These are phyloP conservation scores for Teleogryllus occipitalis DNA, from an alignment of 1,140 invertebrate genomes.

Conservation along the genomic window DNA sequence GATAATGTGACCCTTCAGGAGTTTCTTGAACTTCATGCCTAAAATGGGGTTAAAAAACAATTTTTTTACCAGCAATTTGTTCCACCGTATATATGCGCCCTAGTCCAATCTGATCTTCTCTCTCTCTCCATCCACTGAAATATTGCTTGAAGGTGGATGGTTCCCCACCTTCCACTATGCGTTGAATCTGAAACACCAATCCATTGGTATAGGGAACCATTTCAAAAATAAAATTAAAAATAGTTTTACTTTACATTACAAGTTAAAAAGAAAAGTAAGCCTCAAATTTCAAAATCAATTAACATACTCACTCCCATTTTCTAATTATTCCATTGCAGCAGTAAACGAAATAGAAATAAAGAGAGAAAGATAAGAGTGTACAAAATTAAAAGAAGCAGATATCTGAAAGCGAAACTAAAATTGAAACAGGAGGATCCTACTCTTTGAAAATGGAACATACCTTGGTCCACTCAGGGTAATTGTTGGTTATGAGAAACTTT, in stretches of 20 bases:
- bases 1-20: too few species aligned
- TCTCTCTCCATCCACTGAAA: conserved; percentile 63
- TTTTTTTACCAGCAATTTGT: conserved; percentile 23
- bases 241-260: too few species aligned
- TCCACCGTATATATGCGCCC: conserved; percentile 31
- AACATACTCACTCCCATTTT: neutral
- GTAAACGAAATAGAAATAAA: neutral
- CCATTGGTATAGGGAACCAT: neutral
- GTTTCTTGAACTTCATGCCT: too few species aligned
- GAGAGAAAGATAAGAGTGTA: neutral
- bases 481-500: conserved; percentile 57
- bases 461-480: conserved; percentile 70
- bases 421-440: neutral
- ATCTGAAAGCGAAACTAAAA: neutral
- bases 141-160: conserved; percentile 70
- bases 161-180: conserved; percentile 64
- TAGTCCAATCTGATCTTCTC: conserved; percentile 41
- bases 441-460: conserved; percentile 33
- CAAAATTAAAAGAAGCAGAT: neutral
- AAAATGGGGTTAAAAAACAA: too few species aligned
- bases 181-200: conserved; percentile 37
- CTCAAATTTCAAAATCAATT: neutral
- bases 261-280: too few species aligned
- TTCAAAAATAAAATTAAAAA: neutral
- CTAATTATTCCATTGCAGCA: neutral